Evolutionary conservation across 2,888 invertebrate species (phyloP), one percentile per base, ranked within the genome.

Genomic region (Ctenicera cuprea): DNA sequence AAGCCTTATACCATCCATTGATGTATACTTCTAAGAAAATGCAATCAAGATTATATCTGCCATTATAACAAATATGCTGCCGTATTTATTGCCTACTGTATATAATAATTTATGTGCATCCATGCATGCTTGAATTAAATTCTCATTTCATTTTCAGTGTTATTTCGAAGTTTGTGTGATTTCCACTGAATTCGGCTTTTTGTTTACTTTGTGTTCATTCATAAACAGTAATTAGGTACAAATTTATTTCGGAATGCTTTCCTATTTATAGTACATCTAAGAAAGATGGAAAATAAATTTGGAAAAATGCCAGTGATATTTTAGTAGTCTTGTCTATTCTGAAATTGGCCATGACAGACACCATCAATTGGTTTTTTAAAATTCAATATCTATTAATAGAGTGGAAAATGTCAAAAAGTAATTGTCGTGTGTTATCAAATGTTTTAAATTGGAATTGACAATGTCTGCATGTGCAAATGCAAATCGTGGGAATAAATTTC

Each of bases 401-500:
- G 11, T 57, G 5, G 7, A 22, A 45, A 43, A 0, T 62, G 14
- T 37, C 18, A 37, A 14, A 54, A 38, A 12, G 11, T 52, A 52
- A 37, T 57, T n/a, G 33, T 9, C 20, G 37, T 9, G 37, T 16
- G 37, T 16, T 52, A 26, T 52, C 26, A n/a, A 9, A 52, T n/a
- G 26, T 52, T 59, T 61, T 62, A 12, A 62, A 62, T 20, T 52
- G 20, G 43, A 3, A 63, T 20, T 63, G 20, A 63, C 18, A 63
- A 70, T 70, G 63, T 75, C 33, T 68, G 69, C 69, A 69, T 72
- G 75, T 64, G 41, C 52, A 12, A 69, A 64, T 64, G 41, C 52
- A 12, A 69, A 64, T 57, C 54, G 54, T 76, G 61, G 72, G 22
- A 45, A 73, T 73, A 78, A 78, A 74, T 78, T 76, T 81, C 78